Evolutionary conservation across 2,113 vertebrate genomes (phyloP), one percentile per base, ranked within the genome.

Genomic region (Haplotaxodon microlepis): DNA sequence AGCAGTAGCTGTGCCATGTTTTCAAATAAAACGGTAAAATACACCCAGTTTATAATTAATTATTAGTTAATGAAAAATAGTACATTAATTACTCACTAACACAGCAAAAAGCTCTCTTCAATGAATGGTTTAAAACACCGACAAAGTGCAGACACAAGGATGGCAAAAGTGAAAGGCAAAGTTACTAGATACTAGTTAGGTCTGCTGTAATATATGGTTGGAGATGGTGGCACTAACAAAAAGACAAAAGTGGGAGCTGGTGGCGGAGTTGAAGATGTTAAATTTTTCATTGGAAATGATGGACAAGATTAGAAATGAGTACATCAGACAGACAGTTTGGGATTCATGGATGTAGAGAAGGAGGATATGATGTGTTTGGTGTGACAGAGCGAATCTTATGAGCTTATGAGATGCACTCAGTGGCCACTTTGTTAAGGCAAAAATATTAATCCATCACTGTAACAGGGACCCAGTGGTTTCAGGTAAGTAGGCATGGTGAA

Each of bases 81-180:
- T 31, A n/a, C 27, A 29, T 31, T 78, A 12, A 78, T 50, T 50
- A 78, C 27, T 50, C 71, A n/a, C 9, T 50, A 78, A 50, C 71
- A 50, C 31, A 50, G 4, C 16, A 78, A 76, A 76, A 50, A 47
- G 14, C 16, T 29, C 42, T 2, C 21, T 42, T 71, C 24, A 2
- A 29, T 47, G 1, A 45, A 29, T 3, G 14, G 0, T 19, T 27
- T 29, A 19, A 76, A 76, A 73, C 21, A 73, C 5, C 0, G 1
- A 73, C 13, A 71, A 45, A 38, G 61, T 66, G 19, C 61, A 66
- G 31, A 38, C 4, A 66, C 9, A 38, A 38, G 19, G 61, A 66
- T 38, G 10, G 17, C 61, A 66, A 66, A n/a, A 19, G 16, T 34
- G 29, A 61, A 10, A 61, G 57, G 57, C 27, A 59, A 61, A 61